Evolutionary conservation across 2,797 vertebrate species (phyloP), one percentile per base, ranked within the genome.

Genomic region (Brachymystax lenok): DNA sequence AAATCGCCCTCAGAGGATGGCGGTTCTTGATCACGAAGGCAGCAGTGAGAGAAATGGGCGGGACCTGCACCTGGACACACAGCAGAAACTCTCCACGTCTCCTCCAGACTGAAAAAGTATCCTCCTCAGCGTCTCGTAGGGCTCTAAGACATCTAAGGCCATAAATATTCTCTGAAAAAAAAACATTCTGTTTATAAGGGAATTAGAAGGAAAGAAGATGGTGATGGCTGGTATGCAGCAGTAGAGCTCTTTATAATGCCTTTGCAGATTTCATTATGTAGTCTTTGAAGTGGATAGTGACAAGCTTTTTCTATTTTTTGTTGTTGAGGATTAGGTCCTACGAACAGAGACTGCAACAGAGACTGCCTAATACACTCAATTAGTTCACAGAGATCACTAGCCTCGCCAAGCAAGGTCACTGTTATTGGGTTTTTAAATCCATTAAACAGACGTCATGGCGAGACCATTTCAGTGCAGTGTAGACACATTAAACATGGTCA

Each of bases 241-340:
- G 10, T 46, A 88, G 83, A 86, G 89, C 87, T 86, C 86, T 89
- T 91, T 91, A 84, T 92, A 91, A 93, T 91, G 91, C 91, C 90
- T 86, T 71, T 77, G 87, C 87, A 91, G 92, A 92, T 92, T 93
- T 92, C 89, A 88, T 92, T 91, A 91, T 86, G 88, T 89, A 88
- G 85, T 86, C 93, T 94, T 94, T 95, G 92, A 94, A 94, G 92
- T 94, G 84, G 73, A 76, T 87, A 88, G 91, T 90, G 89, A 92
- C 89, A 90, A 88, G 91, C 89, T 90, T 86, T 87, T 80, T 87
- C 76, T 86, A 86, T 86, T 85, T 46, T 13, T 46, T 46, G 40
- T 84, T 84, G 82, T 75, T 86, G 82, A 84, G 88, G 89, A 91
- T 91, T 90, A 46, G 78, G 81, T 79, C 82, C 81, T 87, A 77